Conservation (phyloP, 2,113 vertebrate genomes). For the Macquaria ambigua region DNA sequence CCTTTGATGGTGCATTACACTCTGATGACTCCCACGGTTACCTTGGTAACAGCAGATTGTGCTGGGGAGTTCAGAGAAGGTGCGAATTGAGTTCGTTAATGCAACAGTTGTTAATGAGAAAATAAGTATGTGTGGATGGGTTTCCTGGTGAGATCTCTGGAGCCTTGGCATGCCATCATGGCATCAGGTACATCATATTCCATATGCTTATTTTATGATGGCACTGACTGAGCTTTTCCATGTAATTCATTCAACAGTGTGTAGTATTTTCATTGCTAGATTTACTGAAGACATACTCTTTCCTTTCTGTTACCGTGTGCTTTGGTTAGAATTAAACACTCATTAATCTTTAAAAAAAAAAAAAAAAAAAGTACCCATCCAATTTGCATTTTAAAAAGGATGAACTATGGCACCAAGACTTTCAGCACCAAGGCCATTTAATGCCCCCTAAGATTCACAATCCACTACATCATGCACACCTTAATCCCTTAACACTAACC, state of each 20-base stretch:
- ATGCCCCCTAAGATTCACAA: constrained; percentile 16
- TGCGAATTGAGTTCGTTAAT: constrained; percentile 72
- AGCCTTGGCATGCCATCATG: constrained; percentile 32
- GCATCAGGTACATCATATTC: constrained; percentile 20
- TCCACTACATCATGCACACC: neutral
- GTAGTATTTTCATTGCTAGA: neutral
- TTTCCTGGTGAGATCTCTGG: constrained; percentile 27
- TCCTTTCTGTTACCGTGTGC: neutral
- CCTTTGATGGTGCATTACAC: constrained; percentile 41
- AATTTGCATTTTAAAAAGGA: constrained; percentile 34
- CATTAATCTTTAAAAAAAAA: neutral
- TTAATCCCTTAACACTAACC: neutral
- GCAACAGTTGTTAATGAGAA: constrained; percentile 71
- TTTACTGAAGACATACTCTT: neutral
- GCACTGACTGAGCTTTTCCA: neutral
- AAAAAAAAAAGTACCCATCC: neutral
- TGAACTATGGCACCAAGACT: neutral
- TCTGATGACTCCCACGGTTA: constrained; percentile 61
- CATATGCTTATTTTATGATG: constrained; percentile 2
- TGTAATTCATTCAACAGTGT: neutral
- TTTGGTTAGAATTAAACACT: neutral
- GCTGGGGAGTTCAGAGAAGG: constrained; percentile 71
- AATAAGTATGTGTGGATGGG: constrained; percentile 28
- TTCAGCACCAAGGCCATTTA: neutral
- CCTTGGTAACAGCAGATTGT: constrained; percentile 81